Evolutionary conservation across 2,113 vertebrate genomes (phyloP).

Genomic region (Nematolebias whitei): DNA sequence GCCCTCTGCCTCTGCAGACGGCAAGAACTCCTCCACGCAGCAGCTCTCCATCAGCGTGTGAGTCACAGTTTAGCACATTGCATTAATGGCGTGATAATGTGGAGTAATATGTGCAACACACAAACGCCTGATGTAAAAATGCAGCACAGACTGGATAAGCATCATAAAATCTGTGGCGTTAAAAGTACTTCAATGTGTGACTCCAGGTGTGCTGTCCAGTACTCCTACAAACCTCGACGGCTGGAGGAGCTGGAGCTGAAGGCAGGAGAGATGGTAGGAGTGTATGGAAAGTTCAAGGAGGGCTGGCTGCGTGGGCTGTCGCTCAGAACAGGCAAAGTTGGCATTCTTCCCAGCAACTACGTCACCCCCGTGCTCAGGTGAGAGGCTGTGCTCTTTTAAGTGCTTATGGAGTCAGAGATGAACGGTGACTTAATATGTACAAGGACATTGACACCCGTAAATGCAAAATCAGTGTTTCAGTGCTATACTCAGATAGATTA

Average conservation of each 20-base stretch:
- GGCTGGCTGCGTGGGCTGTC: constrained; percentile 93
- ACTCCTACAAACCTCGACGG: constrained; percentile 83
- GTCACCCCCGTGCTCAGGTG: constrained; percentile 92
- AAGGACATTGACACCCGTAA: too few relatives aligned
- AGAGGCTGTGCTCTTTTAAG: constrained; percentile 24
- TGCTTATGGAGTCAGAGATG: constrained; percentile 2
- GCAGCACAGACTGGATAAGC: not conserved
- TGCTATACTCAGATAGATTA: not conserved
- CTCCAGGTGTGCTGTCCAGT: constrained; percentile 88
- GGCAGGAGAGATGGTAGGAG: constrained; percentile 91
- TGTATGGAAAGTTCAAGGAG: constrained; percentile 89
- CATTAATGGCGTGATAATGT: constrained; percentile 26
- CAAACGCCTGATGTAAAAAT: not conserved
- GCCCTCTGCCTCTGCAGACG: constrained; percentile 65
- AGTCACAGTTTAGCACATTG: constrained; percentile 62
- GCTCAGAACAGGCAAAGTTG: constrained; percentile 89
- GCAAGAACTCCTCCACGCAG: constrained; percentile 77
- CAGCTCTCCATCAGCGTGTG: constrained; percentile 85
- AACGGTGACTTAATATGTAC: constrained; percentile 23
- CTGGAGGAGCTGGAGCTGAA: constrained; percentile 90
- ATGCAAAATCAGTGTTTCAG: too few relatives aligned
- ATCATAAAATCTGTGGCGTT: not conserved
- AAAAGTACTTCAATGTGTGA: constrained; percentile 4
- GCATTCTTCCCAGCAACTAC: constrained; percentile 89
- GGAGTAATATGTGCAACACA: not conserved